Conservation (phyloP, 2,888 invertebrate species). For the Acrobasis repandana region DNA sequence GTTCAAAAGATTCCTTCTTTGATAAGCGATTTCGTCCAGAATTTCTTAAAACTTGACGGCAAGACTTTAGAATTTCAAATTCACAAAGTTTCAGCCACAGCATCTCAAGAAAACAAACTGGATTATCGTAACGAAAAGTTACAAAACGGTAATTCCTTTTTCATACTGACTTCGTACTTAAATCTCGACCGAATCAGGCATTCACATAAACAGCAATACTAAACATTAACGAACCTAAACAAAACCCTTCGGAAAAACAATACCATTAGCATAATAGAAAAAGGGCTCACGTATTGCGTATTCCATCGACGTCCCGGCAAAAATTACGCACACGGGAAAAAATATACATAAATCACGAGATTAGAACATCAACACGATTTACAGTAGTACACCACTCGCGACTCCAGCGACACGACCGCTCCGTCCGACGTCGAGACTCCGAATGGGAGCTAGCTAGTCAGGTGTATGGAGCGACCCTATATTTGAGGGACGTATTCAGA, state of each 20-base stretch:
- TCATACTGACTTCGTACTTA: neutral
- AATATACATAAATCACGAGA: constrained; percentile 64
- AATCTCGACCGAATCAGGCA: constrained; percentile 27
- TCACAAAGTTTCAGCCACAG: neutral
- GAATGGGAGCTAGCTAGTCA: constrained; percentile 47
- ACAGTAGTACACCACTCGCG: constrained; percentile 57
- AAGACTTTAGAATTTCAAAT: neutral
- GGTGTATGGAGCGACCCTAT: constrained; percentile 45
- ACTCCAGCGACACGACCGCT: constrained; percentile 45
- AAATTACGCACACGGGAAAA: constrained; percentile 53
- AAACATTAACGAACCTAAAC: constrained; percentile 47
- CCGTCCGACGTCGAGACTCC: constrained; percentile 50
- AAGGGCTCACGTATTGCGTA: constrained; percentile 60
- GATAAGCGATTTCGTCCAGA: neutral
- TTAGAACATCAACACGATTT: constrained; percentile 59
- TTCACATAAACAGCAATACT: constrained; percentile 44
- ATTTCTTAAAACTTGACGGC: neutral
- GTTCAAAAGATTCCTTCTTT: neutral
- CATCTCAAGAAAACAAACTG: neutral
- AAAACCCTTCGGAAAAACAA: constrained; percentile 44
- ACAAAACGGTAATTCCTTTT: neutral
- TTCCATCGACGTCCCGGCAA: constrained; percentile 52
- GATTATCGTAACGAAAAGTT: neutral
- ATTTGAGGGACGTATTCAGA: constrained; percentile 19
- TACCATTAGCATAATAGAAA: constrained; percentile 51